phyloP scores from a whole-genome alignment of 2,113 vertebrate species.

The Euleptes europaea region DNA sequence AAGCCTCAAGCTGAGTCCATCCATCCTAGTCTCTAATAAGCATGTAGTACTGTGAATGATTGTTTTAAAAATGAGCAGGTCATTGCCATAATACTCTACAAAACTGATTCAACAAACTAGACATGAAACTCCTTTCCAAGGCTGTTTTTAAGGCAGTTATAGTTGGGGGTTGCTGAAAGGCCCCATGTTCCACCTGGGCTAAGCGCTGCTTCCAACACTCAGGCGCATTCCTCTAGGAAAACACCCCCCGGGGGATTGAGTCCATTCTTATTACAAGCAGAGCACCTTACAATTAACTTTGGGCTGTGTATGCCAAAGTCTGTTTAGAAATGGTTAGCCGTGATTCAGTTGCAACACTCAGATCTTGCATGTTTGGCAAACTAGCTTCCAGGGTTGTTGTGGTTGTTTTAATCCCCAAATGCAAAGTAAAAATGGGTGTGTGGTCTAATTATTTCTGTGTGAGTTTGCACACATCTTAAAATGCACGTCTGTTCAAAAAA shows the following conservation, averaged over 20 bases:
- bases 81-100: conserved; percentile 25
- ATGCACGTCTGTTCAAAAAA: neutral
- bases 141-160: neutral
- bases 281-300: neutral
- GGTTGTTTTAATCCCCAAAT: neutral
- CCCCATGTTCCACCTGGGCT: neutral
- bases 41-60: conserved; percentile 35
- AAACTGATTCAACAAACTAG: neutral
- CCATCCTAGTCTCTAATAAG: conserved; percentile 6
- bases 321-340: conserved; percentile 10
- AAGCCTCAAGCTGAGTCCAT: neutral
- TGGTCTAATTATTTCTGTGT: neutral
- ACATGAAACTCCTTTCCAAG: conserved; percentile 16
- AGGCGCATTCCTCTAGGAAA: neutral
- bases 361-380: neutral
- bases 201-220: neutral
- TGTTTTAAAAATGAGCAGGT: neutral
- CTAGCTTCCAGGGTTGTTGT: neutral
- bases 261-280: neutral
- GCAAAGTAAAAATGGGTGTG: neutral
- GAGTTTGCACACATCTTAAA: conserved; percentile 5
- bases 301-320: conserved; percentile 5
- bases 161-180: neutral
- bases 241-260: neutral
- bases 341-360: neutral